A percentile compares a stretch with the other conserved stretches of the same genome.
Evolutionary conservation across 2,113 vertebrate genomes (phyloP).

Genomic region (Elgaria multicarinata): DNA sequence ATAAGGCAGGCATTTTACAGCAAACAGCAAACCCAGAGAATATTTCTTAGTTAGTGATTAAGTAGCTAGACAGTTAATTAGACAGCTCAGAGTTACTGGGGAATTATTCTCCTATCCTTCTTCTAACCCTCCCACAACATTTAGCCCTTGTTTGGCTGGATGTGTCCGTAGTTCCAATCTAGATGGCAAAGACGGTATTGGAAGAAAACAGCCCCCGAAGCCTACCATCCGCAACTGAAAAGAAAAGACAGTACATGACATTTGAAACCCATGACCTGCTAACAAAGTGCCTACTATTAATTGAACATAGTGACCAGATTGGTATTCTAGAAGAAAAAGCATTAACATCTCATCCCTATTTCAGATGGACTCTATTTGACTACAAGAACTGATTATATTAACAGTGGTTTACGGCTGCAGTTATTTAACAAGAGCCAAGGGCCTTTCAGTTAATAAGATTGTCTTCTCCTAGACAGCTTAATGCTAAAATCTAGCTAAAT

Average conservation of each 20-base stretch:
- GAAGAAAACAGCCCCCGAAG: no score
- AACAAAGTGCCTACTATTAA: constrained; percentile 1
- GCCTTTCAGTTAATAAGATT: not conserved
- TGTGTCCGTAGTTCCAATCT: not conserved
- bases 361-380: not conserved
- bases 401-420: not conserved
- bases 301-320: not conserved
- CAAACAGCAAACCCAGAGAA: not conserved
- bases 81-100: not conserved
- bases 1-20: not conserved
- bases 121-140: not conserved
- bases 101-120: not conserved
- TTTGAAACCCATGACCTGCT: not conserved
- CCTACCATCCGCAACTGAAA: not conserved
- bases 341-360: not conserved
- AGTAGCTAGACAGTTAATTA: not conserved
- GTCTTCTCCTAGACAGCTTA: not conserved
- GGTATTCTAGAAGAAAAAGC: not conserved
- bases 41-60: not conserved
- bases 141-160: not conserved
- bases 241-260: not conserved
- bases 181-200: not conserved
- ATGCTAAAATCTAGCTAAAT: not conserved
- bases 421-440: not conserved
- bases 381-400: not conserved